Evolutionary conservation across 2,797 vertebrate species (phyloP), one percentile per base, ranked within the genome.

Genomic region (Oreonectes daqikongensis): DNA sequence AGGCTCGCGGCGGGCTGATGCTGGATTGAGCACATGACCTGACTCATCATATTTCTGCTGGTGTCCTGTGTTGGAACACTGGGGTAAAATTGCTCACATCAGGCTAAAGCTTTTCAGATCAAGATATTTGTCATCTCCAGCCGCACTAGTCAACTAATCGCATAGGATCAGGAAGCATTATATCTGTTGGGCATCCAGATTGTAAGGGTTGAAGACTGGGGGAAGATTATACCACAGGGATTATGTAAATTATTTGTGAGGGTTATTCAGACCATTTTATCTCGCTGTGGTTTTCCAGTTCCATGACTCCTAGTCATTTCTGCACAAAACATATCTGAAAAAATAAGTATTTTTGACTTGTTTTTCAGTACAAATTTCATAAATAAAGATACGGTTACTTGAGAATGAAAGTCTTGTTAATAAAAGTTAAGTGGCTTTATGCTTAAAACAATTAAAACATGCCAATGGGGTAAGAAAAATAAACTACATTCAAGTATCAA

Each of bases 61-160:
- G 11, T 53, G 20, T 24, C 22, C 11, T 11, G 22, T 24, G 50
- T 57, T 14, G 53, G 12, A 12, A 15, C 53, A 24, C 4, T 38
- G 7, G n/a, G 40, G 42, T 61, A 61, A 1, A 61, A 48, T 35
- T 53, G n/a, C 30, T 69, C n/a, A 22, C 52, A 24, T 24, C 52
- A 53, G 20, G 10, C 20, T 4, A 20, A 50, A 50, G 17, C 44
- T 46, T 17, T 46, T 1, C 15, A 18, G 15, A 17, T 46, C 5
- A 4, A 46, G 48, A 52, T 61, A 48, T 69, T 48, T 67, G 32
- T 20, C n/a, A 53, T 69, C n/a, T 35, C 42, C 11, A 60, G 40
- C 26, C 8, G 15, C 7, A 22, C 2, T 42, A 42, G 38, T 32
- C 26, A 44, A 26, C 20, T 46, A 15, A 60, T 44, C 28, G 14